phyloP scores from a whole-genome alignment of 2,888 invertebrate species.

The Melanotus villosus region DNA sequence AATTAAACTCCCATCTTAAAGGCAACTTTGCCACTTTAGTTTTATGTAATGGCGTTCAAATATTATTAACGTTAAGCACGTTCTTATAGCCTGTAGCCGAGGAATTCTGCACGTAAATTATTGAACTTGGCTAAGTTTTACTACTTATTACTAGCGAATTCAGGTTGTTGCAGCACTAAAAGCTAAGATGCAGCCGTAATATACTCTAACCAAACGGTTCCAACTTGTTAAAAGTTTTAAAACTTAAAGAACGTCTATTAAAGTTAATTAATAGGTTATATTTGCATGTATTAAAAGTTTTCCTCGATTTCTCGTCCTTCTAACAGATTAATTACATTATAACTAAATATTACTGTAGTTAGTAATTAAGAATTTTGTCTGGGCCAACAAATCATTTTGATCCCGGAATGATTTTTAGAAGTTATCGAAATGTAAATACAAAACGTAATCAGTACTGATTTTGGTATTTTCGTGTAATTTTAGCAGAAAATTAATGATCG shows the following conservation, averaged over 20 bases:
- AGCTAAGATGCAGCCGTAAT: not conserved
- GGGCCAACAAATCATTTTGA: not conserved
- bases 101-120: constrained; percentile 2
- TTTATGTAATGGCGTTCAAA: constrained; percentile 28
- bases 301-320: no score
- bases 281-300: no score
- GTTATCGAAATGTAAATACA: no score
- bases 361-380: no score
- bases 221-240: no score
- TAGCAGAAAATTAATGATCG: constrained; percentile 33
- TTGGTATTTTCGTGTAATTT: constrained; percentile 22
- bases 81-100: constrained; percentile 26
- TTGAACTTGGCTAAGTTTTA: not conserved
- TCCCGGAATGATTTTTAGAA: no score
- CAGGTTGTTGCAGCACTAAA: not conserved
- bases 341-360: no score
- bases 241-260: no score
- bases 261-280: no score
- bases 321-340: no score
- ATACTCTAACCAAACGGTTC: not conserved
- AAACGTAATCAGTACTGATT: constrained; percentile 13
- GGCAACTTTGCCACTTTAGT: constrained; percentile 25
- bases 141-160: not conserved
- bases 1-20: constrained; percentile 29
- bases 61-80: constrained; percentile 33